Base-by-base conservation (phyloP, 2,888 invertebrate genomes). In the Limnephilus lunatus region DNA sequence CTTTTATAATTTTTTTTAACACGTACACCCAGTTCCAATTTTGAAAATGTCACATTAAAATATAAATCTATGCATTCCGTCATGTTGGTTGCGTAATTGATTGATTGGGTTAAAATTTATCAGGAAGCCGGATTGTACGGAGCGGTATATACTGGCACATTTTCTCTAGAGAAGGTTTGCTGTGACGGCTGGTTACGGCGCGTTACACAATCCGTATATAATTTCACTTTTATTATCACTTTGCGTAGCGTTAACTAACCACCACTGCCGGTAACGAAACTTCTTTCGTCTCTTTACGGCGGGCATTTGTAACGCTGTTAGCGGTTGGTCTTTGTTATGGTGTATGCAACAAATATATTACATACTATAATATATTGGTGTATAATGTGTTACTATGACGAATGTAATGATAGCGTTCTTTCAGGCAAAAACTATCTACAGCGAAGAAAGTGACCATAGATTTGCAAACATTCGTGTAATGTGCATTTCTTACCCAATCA, bases 141-240 rank as follows among this genome's bases (percentile, higher is more conserved):
- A 25, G 68, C 68, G 68, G 25, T 68, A n/a, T 68, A 19, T 25
- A 25, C 68, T 68, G 68, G 68, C 68, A 68, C 68, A 68, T 68
- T 68, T 68, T 25, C 9, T 68, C 9, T 68, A 68, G 68, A 68
- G 68, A 68, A 68, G 68, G 53, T 68, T 53, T 9, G 25, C 68
- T 68, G 68, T 68, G 68, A 68, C 68, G 68, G 25, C 25, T 68
- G 68, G 68, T 68, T 68, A 68, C 68, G 68, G 68, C 68, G 68
- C 25, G 68, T 68, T 68, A 68, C 68, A 68, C 68, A 68, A 68
- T 68, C 68, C 25, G 68, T n/a, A 25, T n/a, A 25, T n/a, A 68
- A 68, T 68, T 68, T 68, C 68, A 68, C 68, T 68, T 68, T 68
- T 68, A 68, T 68, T 68, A 68, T n/a, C 68, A 68, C 68, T 68